A percentile compares a stretch with the other conserved stretches of the same genome.
Conservation (phyloP, 1,140 invertebrate genomes). For the Sinonovacula constricta region DNA sequence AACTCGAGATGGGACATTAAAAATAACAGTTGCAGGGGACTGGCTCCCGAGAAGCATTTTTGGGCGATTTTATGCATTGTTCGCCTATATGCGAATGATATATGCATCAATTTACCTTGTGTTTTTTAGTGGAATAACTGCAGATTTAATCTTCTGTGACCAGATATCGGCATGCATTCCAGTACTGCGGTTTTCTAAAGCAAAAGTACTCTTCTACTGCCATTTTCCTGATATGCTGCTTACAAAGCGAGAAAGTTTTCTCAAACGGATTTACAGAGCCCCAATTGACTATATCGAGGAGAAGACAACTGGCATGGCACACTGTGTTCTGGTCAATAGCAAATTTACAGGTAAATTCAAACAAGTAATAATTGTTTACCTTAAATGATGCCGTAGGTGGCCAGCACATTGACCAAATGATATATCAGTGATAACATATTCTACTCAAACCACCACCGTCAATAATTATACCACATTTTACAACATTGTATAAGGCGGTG, state of each 20-base stretch:
- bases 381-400: too few relatives aligned
- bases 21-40: slow-evolving; percentile 78
- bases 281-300: slow-evolving; percentile 96
- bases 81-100: slow-evolving; percentile 96
- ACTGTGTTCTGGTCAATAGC: slow-evolving; percentile 96
- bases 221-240: slow-evolving; percentile 98
- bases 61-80: slow-evolving; percentile 92
- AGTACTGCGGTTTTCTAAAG: slow-evolving; percentile 79
- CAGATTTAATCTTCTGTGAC: slow-evolving; percentile 95
- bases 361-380: too few relatives aligned
- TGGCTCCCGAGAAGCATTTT: slow-evolving; percentile 83
- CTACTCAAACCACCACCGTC: too few relatives aligned
- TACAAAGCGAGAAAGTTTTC: slow-evolving; percentile 69
- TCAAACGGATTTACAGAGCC: slow-evolving; percentile 90
- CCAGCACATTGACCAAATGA: too few relatives aligned
- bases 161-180: slow-evolving; percentile 84
- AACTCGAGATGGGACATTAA: slow-evolving; percentile 90
- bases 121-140: slow-evolving; percentile 81
- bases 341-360: slow-evolving; percentile 90
- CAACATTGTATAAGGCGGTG: too few relatives aligned
- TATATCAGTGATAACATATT: too few relatives aligned
- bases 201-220: slow-evolving; percentile 94
- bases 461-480: too few relatives aligned
- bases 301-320: slow-evolving; percentile 89
- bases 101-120: slow-evolving; percentile 86